These are phyloP conservation scores for Melanotaenia trifasciata DNA, from an alignment of 2,797 vertebrate genomes.

Conservation along the genomic window DNA sequence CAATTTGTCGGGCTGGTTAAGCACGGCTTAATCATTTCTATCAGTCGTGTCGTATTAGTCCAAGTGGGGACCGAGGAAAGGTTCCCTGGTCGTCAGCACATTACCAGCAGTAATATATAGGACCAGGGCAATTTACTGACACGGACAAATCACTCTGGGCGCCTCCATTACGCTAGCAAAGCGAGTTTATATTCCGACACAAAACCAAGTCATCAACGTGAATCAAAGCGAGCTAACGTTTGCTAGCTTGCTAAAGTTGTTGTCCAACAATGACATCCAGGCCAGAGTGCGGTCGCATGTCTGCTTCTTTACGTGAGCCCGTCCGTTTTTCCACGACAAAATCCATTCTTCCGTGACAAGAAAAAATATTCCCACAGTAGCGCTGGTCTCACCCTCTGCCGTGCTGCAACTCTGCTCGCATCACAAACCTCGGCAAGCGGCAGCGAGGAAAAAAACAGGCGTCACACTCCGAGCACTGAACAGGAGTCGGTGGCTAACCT, in stretches of 20 bases:
- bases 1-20: slow-evolving; percentile 25
- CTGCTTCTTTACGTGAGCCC: slow-evolving; percentile 40
- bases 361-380: slow-evolving; percentile 41
- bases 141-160: slow-evolving; percentile 62
- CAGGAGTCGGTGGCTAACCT: slow-evolving; percentile 73
- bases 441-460: slow-evolving; percentile 79
- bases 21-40: slow-evolving; percentile 23
- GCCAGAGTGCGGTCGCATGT: slow-evolving; percentile 61
- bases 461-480: slow-evolving; percentile 76
- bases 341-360: slow-evolving; percentile 66
- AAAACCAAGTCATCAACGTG: slow-evolving; percentile 68
- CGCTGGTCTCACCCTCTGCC: slow-evolving; percentile 60
- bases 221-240: slow-evolving; percentile 62
- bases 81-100: slow-evolving; percentile 59
- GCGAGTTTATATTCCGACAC: slow-evolving; percentile 52
- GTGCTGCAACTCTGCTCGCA: slow-evolving; percentile 67
- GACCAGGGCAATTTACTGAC: slow-evolving; percentile 44
- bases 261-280: slow-evolving; percentile 69
- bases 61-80: slow-evolving; percentile 24
- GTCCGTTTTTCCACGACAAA: slow-evolving; percentile 48
- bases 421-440: slow-evolving; percentile 69
- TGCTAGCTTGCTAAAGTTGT: slow-evolving; percentile 79
- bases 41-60: slow-evolving; percentile 36
- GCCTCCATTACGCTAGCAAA: slow-evolving; percentile 74
- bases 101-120: slow-evolving; percentile 36